Evolutionary conservation across 2,888 invertebrate genomes (phyloP).

Genomic region (Himalopsyche tibetana): DNA sequence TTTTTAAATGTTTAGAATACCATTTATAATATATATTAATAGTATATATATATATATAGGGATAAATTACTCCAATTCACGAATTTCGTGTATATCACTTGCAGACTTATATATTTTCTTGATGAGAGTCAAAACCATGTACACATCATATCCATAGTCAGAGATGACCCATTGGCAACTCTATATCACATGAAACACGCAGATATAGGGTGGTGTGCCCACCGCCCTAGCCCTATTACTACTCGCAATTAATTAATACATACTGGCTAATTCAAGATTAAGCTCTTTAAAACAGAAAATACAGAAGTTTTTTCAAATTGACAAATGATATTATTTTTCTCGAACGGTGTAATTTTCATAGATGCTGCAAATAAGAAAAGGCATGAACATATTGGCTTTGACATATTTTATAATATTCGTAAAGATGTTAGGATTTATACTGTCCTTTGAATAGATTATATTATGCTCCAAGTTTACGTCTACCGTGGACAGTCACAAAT

Average conservation of each 20-base stretch:
- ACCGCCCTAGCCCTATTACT: constrained; percentile 48
- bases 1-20: constrained; percentile 57
- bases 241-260: constrained; percentile 10
- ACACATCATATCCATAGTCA: constrained; percentile 54
- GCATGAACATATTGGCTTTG: not conserved
- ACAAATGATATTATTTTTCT: not conserved
- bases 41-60: constrained; percentile 44
- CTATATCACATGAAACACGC: constrained; percentile 57
- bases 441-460: too few species aligned
- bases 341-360: not conserved
- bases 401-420: too few species aligned
- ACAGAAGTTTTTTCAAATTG: constrained; percentile 1
- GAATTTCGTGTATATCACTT: constrained; percentile 62
- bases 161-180: constrained; percentile 52
- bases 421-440: too few species aligned
- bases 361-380: constrained; percentile 36
- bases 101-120: constrained; percentile 60
- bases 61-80: constrained; percentile 57
- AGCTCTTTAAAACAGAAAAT: not conserved
- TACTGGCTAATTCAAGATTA: not conserved
- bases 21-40: constrained; percentile 58
- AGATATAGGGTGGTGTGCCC: constrained; percentile 58
- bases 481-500: too few species aligned
- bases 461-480: too few species aligned
- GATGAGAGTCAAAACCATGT: constrained; percentile 56